Evolutionary conservation across 2,113 vertebrate species (phyloP), one percentile per base, ranked within the genome.

Genomic region (Meles meles): DNA sequence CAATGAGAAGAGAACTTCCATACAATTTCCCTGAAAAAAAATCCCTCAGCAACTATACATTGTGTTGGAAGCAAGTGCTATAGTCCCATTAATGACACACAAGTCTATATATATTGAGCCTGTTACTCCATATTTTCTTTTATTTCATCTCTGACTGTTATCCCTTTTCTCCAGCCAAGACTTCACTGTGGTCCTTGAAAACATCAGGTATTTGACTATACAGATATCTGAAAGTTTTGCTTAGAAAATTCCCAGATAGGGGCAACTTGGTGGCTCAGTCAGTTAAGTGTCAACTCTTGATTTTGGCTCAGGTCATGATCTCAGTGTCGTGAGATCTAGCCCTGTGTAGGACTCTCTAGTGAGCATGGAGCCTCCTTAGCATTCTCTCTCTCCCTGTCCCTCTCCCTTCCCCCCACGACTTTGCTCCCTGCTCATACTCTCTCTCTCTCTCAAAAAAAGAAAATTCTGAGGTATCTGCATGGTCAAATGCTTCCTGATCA

Each of bases 31-130:
- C 29, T 79, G 63, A 80, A 72, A n/a, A 37, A 63, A 42, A 13
- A 74, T 11, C 4, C 29, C 27, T n/a, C 17, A 71, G 31, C 27
- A 12, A 20, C 18, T 55, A 9, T 83, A 25, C 5, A 0, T 13
- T 72, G 5, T 25, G 13, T 67, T 81, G 34, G n/a, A 76, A 47
- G 17, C 20, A 72, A 90, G 29, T 42, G 0, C 2, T 42, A 76
- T 23, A 14, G 23, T 34, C 4, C 21, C 81, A 3, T 37, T 31
- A 74, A 47, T 31, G 15, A 23, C n/a, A 37, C 44, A 49, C 18
- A 10, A 27, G n/a, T 72, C 3, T 0, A 8, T 29, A 39, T 6
- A 25, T 4, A 5, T 14, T 37, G 27, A 76, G 29, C 6, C 5
- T 9, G 31, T 67, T 34, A 67, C 31, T 67, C 63, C 63, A 67